Conservation (phyloP, 2,888 invertebrate genomes). For the Scaptomyza caliginosa region DNA sequence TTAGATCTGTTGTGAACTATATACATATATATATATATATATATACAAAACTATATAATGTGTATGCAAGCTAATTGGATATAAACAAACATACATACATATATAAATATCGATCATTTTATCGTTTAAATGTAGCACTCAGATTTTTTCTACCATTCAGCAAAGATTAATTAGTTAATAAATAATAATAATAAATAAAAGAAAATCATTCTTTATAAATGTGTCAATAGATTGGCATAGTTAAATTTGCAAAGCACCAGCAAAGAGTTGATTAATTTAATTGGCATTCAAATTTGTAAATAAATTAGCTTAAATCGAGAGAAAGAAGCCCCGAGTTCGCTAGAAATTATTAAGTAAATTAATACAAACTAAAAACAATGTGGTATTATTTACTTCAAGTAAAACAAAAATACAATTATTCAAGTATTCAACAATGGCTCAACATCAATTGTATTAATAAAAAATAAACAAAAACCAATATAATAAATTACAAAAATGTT, state of each 20-base stretch:
- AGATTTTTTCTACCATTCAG: slow-evolving; percentile 58
- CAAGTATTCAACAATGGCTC: slow-evolving; percentile 28
- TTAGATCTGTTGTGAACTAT: slow-evolving; percentile 69
- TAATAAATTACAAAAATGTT: slow-evolving; percentile 23
- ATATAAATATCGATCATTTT: slow-evolving; percentile 28
- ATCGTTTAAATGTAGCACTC: slow-evolving; percentile 60
- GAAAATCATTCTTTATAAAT: slow-evolving; percentile 6
- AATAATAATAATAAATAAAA: not conserved
- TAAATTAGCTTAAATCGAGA: slow-evolving; percentile 19
- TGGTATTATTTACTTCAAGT: slow-evolving; percentile 74
- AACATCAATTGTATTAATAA: slow-evolving; percentile 23
- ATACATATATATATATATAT: slow-evolving; percentile 31
- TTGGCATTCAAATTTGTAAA: slow-evolving; percentile 33
- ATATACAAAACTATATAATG: slow-evolving; percentile 26
- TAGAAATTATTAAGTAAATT: slow-evolving; percentile 6
- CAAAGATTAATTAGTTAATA: slow-evolving; percentile 29
- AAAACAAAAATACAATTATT: slow-evolving; percentile 28
- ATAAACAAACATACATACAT: slow-evolving; percentile 1
- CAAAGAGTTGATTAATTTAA: slow-evolving; percentile 6
- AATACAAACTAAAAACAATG: slow-evolving; percentile 42
- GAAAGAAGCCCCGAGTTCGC: slow-evolving; percentile 1
- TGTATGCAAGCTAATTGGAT: slow-evolving; percentile 21
- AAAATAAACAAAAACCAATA: slow-evolving; percentile 15
- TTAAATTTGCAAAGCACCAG: not conserved
- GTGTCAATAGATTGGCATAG: slow-evolving; percentile 7